Evolutionary conservation across 2,113 vertebrate species (phyloP).

Genomic region (Nematolebias whitei): DNA sequence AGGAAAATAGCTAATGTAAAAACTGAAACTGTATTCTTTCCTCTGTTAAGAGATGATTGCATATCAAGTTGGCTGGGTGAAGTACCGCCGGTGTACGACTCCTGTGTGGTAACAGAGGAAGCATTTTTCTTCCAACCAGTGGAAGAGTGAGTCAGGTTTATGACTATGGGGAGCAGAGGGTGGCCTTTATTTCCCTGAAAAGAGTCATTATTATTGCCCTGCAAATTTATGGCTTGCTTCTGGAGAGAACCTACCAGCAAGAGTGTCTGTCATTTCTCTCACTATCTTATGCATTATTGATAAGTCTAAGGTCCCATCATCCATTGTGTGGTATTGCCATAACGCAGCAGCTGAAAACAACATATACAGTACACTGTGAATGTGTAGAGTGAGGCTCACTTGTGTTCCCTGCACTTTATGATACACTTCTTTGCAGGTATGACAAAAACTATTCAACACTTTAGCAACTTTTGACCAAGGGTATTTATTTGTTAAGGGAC

Average conservation of each 20-base stretch:
- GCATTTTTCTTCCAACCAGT: slow-evolving; percentile 79
- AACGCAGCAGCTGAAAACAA: slow-evolving; percentile 65
- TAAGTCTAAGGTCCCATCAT: slow-evolving; percentile 77
- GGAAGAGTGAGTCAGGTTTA: slow-evolving; percentile 80
- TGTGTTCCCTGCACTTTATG: slow-evolving; percentile 51
- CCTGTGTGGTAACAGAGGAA: slow-evolving; percentile 72
- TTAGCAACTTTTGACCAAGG: slow-evolving; percentile 10
- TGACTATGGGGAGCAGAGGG: slow-evolving; percentile 77
- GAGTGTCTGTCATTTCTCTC: slow-evolving; percentile 79
- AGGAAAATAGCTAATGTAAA: slow-evolving; percentile 70
- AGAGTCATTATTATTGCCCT: slow-evolving; percentile 81
- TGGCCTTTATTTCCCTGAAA: slow-evolving; percentile 82
- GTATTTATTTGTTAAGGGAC: neutral
- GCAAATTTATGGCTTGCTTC: slow-evolving; percentile 80
- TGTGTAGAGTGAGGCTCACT: slow-evolving; percentile 26
- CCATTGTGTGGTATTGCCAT: slow-evolving; percentile 68
- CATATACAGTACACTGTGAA: slow-evolving; percentile 48
- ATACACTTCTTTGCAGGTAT: slow-evolving; percentile 29
- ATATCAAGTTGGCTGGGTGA: slow-evolving; percentile 73
- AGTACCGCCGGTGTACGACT: slow-evolving; percentile 72
- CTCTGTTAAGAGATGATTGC: slow-evolving; percentile 76
- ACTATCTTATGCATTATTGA: slow-evolving; percentile 80
- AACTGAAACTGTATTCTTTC: slow-evolving; percentile 73
- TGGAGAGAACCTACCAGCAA: slow-evolving; percentile 71
- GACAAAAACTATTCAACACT: slow-evolving; percentile 17